A percentile compares a stretch with the other conserved stretches of the same genome.
phyloP scores from a whole-genome alignment of 2,888 invertebrate genomes.

The Aricia artaxerxes region DNA sequence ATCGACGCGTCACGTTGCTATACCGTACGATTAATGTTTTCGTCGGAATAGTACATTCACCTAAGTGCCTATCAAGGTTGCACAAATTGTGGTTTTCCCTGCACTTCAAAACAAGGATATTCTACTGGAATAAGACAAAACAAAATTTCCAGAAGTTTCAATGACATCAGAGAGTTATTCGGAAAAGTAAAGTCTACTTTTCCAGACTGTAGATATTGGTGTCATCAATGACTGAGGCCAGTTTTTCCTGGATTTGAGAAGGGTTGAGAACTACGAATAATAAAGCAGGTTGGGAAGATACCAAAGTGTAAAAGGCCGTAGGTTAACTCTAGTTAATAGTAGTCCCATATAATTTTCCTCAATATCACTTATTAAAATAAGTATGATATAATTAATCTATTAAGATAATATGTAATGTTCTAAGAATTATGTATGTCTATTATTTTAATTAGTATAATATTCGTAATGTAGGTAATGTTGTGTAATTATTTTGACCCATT shows the following conservation, averaged over 20 bases:
- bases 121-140: neutral
- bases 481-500: neutral
- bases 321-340: neutral
- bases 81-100: neutral
- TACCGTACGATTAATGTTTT: neutral
- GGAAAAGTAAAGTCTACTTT: neutral
- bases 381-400: neutral
- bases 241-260: neutral
- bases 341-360: neutral
- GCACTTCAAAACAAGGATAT: neutral
- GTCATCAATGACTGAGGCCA: neutral
- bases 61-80: neutral
- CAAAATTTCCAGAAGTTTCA: neutral
- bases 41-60: neutral
- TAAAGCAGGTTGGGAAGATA: neutral
- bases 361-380: neutral
- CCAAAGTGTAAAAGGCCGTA: neutral
- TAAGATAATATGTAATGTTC: constrained; percentile 10
- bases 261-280: neutral
- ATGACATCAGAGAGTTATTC: neutral
- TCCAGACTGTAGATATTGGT: neutral
- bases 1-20: too few species aligned
- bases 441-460: neutral
- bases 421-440: neutral
- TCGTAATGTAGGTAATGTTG: neutral